Conservation (phyloP, 2,888 invertebrate species). For the Caenorhabditis panamensis region DNA sequence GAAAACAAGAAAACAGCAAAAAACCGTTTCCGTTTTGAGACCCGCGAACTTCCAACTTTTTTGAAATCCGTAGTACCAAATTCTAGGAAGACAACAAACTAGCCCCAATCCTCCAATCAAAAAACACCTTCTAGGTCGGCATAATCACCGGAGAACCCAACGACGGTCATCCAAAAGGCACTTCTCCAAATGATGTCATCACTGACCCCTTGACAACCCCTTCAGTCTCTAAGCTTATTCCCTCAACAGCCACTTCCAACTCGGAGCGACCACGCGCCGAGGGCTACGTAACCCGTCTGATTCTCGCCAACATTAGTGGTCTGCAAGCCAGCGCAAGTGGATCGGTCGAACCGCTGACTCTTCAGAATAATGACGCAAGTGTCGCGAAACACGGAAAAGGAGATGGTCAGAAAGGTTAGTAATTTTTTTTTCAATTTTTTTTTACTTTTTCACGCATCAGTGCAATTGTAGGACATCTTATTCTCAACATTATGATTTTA, state of each 20-base stretch:
- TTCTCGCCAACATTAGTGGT: slow-evolving; percentile 61
- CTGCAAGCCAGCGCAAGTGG: slow-evolving; percentile 45
- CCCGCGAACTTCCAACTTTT: too few relatives aligned
- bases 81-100: too few relatives aligned
- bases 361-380: slow-evolving; percentile 58
- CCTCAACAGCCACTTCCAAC: slow-evolving; percentile 16
- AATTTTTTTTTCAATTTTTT: too few relatives aligned
- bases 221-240: slow-evolving; percentile 28
- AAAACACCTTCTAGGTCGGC: slow-evolving; percentile 56
- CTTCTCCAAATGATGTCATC: slow-evolving; percentile 36
- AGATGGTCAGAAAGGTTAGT: slow-evolving; percentile 43
- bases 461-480: slow-evolving; percentile 42
- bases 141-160: slow-evolving; percentile 67
- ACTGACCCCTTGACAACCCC: slow-evolving; percentile 52
- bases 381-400: slow-evolving; percentile 38
- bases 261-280: slow-evolving; percentile 54
- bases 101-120: too few relatives aligned
- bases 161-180: slow-evolving; percentile 49
- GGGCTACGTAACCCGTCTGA: slow-evolving; percentile 61
- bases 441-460: slow-evolving; percentile 29
- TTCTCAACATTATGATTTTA: slow-evolving; percentile 9
- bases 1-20: too few relatives aligned
- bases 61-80: too few relatives aligned
- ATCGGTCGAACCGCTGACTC: slow-evolving; percentile 58
- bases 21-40: too few relatives aligned